Base-by-base conservation (phyloP, 2,113 vertebrate genomes). In the Melanerpes aurifrons region DNA sequence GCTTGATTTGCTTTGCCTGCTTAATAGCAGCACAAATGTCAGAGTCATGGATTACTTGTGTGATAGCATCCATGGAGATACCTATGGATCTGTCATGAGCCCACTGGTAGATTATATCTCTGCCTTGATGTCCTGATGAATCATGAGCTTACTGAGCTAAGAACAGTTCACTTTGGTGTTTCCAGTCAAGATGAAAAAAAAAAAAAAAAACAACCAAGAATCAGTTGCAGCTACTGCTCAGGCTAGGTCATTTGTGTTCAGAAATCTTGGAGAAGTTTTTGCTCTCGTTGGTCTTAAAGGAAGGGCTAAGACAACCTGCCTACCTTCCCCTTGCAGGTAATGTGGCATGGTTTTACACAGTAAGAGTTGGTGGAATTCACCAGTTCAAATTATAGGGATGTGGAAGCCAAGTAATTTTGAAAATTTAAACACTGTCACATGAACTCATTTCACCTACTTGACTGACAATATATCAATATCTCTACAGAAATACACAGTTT, bases 261-360 rank as follows among this genome's bases (percentile, higher is more conserved):
- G n/a, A 86, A 87, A 66, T 50, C 35, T 48, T 76, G 15, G 9
- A 61, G 15, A 73, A 67, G 2, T 57, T 53, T 82, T 24, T 89
- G 10, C 7, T n/a, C 2, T 66, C 32, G 11, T 5, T 54, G 31
- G 2, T 82, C n/a, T 66, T 67, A 80, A 81, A 70, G 12, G 7
- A 73, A 70, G 3, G 3, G 3, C 64, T 72, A 79, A 68, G 21
- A 2, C 67, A 74, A 31, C 9, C 20, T 57, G 7, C 22, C 20
- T 45, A 9, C 26, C 31, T 56, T 87, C 82, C 20, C 25, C 20
- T 73, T 2, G 1, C 28, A 72, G 7, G 9, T 16, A 40, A 7
- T 1, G 0, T 78, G 71, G 20, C 4, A 1, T 18, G 19, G 2
- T 12, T 92, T 62, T 48, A 45, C 21, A 29, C 10, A 40, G 1